Evolutionary conservation across 2,888 invertebrate genomes (phyloP).

Genomic region (Dioctria rufipes): DNA sequence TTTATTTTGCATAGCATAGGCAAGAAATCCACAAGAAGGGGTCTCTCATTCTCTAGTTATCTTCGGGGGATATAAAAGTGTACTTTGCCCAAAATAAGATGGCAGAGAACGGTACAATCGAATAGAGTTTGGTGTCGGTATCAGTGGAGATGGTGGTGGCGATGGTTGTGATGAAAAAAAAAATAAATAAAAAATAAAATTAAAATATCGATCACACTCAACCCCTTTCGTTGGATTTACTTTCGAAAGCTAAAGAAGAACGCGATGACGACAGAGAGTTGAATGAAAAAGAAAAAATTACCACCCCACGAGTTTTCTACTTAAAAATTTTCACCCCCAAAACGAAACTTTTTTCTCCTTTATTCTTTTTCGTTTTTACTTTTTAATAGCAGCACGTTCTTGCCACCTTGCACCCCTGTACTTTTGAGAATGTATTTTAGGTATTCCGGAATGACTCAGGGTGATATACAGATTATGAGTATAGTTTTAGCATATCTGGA

Average conservation of each 20-base stretch:
- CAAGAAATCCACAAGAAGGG: constrained; percentile 1
- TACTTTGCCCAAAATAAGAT: constrained; percentile 34
- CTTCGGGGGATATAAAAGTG: constrained; percentile 7
- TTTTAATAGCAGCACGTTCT: constrained; percentile 58
- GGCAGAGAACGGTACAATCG: background rate
- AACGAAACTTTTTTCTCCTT: constrained; percentile 46
- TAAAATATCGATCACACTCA: constrained; percentile 70
- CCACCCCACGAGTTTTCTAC: constrained; percentile 57
- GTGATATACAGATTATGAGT: constrained; percentile 24
- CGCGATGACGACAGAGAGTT: constrained; percentile 45
- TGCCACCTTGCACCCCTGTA: background rate
- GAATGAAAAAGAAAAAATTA: constrained; percentile 47
- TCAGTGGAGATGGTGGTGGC: background rate
- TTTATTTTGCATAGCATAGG: background rate
- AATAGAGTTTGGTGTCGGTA: background rate
- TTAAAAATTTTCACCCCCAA: constrained; percentile 58
- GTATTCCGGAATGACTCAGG: constrained; percentile 30
- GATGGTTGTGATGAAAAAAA: background rate
- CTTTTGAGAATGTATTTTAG: background rate
- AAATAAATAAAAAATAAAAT: constrained; percentile 63
- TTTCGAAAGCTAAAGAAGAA: constrained; percentile 30
- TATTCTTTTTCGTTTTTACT: constrained; percentile 56
- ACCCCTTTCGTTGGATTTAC: constrained; percentile 65
- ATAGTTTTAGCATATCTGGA: background rate
- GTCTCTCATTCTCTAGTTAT: background rate